Conservation (phyloP, 53 echinoderm and acorn worm species). For the Arbacia lixula region DNA sequence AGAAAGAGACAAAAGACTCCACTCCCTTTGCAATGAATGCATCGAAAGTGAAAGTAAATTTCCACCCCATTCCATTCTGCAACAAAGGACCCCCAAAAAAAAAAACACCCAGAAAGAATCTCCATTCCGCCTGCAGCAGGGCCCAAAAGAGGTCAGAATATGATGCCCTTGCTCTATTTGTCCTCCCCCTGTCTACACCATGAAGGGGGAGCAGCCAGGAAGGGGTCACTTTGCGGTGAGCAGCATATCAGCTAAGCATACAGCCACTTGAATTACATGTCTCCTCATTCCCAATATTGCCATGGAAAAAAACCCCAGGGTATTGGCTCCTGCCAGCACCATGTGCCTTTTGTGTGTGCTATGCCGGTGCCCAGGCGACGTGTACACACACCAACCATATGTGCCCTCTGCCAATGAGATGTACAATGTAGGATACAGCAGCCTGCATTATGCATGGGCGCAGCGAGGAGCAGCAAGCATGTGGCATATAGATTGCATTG, state of each 20-base stretch:
- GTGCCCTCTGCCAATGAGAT: too few species aligned
- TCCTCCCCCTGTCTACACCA: constrained; percentile 16
- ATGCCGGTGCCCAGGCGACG: not conserved
- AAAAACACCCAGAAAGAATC: too few species aligned
- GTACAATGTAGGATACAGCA: too few species aligned
- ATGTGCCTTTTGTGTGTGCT: constrained; percentile 41
- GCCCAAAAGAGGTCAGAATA: constrained; percentile 28
- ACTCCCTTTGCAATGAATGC: too few species aligned
- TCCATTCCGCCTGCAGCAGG: not conserved
- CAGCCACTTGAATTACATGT: constrained; percentile 39
- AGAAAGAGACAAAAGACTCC: too few species aligned
- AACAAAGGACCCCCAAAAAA: too few species aligned
- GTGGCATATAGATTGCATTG: constrained; percentile 42
- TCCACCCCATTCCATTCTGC: not conserved
- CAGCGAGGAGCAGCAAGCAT: constrained; percentile 23
- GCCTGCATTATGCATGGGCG: constrained; percentile 38
- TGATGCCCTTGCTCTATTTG: constrained; percentile 43
- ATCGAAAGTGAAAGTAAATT: constrained; percentile 43
- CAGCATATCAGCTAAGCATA: constrained; percentile 37
- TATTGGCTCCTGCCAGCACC: not conserved
- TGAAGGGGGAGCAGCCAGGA: not conserved
- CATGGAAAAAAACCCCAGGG: constrained; percentile 41
- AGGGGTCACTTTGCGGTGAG: constrained; percentile 47
- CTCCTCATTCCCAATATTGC: constrained; percentile 22
- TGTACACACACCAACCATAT: not conserved